Evolutionary conservation across 2,113 vertebrate genomes (phyloP), one percentile per base, ranked within the genome.

Genomic region (Callipepla californica): DNA sequence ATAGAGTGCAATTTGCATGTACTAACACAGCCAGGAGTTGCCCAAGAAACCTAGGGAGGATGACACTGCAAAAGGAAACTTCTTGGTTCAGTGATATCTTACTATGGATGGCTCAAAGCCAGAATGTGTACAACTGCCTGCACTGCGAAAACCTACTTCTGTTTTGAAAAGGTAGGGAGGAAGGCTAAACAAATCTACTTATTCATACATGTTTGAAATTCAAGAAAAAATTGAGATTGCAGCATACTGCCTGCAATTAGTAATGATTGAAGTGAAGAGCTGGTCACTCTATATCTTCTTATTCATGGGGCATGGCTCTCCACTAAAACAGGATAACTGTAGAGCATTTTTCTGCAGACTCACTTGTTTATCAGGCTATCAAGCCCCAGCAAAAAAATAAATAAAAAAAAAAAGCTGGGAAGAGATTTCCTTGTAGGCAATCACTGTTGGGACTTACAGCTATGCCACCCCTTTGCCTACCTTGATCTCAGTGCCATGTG

Each of bases 401-500:
- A 91, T 89, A 45, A 1, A 4, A 58, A 38, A 62, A 48, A 91
- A 91, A 45, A 1, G 4, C 58, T 66, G 36, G 18, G 36, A 65
- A 7, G 3, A 15, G 23, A 79, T 4, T 58, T 70, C 17, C 70
- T 69, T 0, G 1, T 42, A 89, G 20, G 15, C 65, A 51, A 28
- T 30, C 5, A 20, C 14, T 59, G 50, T 7, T 0, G 5, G 66
- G n/a, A 26, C 32, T 23, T 2, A 34, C 7, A 30, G 21, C 25
- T 73, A 68, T 57, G 32, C 5, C 8, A 34, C 48, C 8, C 22
- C 9, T 85, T 82, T 77, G 50, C 15, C 42, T 86, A 3, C 17
- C n/a, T 61, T 42, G 32, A 42, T 44, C 15, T 1, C 4, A 42
- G 3, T 45, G 13, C 14, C 2, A 0, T 38, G 26, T 2, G 1